Percentiles rank a stretch among this genome's conserved stretches.
Conservation (phyloP, 2,113 vertebrate species). For the Halichoeres trimaculatus region DNA sequence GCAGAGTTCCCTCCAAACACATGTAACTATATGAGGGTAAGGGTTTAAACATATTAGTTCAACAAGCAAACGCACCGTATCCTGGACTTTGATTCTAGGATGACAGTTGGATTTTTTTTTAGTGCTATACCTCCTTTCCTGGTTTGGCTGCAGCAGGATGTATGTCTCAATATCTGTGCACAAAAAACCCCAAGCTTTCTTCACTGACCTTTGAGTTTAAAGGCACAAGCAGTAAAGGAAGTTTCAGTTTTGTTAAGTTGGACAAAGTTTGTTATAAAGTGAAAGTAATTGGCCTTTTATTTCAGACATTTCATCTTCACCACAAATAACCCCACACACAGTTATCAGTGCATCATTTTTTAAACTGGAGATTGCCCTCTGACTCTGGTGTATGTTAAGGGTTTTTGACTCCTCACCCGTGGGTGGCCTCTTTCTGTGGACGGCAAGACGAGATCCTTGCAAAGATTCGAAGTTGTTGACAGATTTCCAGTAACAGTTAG, state of each 20-base stretch:
- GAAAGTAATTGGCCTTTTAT: no score
- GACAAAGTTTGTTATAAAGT: neutral
- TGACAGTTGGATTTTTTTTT: no score
- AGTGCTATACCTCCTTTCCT: neutral
- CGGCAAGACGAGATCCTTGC: slow-evolving; percentile 37
- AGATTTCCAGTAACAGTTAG: slow-evolving; percentile 14
- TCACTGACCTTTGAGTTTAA: no score
- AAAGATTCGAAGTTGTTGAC: slow-evolving; percentile 46
- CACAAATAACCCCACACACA: neutral
- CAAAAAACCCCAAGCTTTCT: no score
- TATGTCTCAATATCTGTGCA: no score
- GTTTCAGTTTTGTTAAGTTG: no score
- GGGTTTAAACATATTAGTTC: no score
- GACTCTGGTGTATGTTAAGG: neutral
- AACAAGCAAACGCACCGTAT: no score
- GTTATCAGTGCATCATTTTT: neutral
- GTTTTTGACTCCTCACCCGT: slow-evolving; percentile 6
- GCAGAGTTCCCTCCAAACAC: no score
- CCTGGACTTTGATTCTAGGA: no score
- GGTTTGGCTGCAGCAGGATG: neutral
- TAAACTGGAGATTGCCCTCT: neutral
- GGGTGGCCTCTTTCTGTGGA: slow-evolving; percentile 43
- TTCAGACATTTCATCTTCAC: neutral
- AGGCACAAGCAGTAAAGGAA: no score
- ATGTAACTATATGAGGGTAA: no score